Conservation (phyloP, 1,140 invertebrate genomes). For the Aphelenchoides besseyi region DNA sequence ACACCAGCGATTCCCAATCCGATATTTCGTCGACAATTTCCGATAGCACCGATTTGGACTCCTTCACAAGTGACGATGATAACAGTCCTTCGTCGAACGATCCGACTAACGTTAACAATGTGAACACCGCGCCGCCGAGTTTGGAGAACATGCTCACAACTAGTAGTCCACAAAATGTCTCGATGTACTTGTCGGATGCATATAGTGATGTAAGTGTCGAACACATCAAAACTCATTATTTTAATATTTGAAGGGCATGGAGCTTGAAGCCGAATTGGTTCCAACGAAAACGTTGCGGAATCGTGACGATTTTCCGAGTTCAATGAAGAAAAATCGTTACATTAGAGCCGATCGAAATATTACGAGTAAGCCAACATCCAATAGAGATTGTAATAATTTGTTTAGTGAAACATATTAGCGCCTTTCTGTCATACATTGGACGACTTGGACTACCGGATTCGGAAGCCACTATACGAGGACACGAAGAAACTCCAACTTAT, state of each 20-base stretch:
- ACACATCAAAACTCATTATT: no score
- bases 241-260: conserved; percentile 20
- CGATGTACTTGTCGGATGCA: neutral
- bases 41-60: neutral
- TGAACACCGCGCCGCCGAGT: conserved; percentile 9
- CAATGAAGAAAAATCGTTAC: conserved; percentile 19
- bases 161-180: conserved; percentile 19
- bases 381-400: no score
- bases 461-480: neutral
- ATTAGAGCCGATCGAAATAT: conserved; percentile 7
- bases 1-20: neutral
- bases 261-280: conserved; percentile 28
- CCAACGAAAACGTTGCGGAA: conserved; percentile 26
- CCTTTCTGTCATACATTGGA: conserved; percentile 9
- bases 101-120: neutral
- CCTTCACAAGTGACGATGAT: neutral
- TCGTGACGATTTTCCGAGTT: conserved; percentile 12
- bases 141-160: conserved; percentile 17
- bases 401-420: conserved; percentile 33
- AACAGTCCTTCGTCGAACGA: neutral
- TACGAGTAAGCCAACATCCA: conserved; percentile 24
- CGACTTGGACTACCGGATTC: neutral
- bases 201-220: neutral
- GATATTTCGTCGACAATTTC: neutral
- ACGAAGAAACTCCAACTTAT: neutral